Evolutionary conservation across 2,113 vertebrate genomes (phyloP).

Genomic region (Sceloporus undulatus): DNA sequence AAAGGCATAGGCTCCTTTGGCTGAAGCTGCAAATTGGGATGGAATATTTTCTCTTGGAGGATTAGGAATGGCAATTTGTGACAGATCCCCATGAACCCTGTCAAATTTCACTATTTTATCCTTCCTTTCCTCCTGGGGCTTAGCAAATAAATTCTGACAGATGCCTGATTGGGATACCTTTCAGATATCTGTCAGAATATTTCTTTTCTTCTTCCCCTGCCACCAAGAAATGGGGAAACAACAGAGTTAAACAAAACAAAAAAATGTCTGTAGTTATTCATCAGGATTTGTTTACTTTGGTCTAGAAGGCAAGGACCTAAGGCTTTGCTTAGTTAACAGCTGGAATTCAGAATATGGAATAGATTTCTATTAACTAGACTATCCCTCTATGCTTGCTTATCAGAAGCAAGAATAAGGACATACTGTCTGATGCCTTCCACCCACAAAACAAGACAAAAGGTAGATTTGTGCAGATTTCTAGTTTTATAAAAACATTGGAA

Average conservation of each 20-base stretch:
- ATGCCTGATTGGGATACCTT: constrained; percentile 27
- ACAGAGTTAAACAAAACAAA: constrained; percentile 14
- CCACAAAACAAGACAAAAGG: neutral
- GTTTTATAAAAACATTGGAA: neutral
- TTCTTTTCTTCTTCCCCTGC: neutral
- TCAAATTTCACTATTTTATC: constrained; percentile 24
- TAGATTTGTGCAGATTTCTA: neutral
- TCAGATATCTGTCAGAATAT: constrained; percentile 26
- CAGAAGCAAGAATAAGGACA: neutral
- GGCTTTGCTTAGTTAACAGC: neutral
- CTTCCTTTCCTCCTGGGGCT: constrained; percentile 3
- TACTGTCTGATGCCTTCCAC: too few species aligned
- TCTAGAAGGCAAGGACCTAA: neutral
- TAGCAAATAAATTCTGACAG: constrained; percentile 31
- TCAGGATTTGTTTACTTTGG: constrained; percentile 19
- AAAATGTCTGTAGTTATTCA: neutral
- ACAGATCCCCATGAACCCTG: constrained; percentile 25
- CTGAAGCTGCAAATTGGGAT: constrained; percentile 15
- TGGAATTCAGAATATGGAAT: neutral
- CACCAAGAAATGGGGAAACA: constrained; percentile 17
- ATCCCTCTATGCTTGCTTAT: neutral
- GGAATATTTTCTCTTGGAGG: constrained; percentile 4
- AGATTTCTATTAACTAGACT: neutral
- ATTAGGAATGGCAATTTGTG: constrained; percentile 26
- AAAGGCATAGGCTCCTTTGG: neutral